phyloP scores from a whole-genome alignment of 2,888 invertebrate genomes.

The Rambutsinella grinnellia region DNA sequence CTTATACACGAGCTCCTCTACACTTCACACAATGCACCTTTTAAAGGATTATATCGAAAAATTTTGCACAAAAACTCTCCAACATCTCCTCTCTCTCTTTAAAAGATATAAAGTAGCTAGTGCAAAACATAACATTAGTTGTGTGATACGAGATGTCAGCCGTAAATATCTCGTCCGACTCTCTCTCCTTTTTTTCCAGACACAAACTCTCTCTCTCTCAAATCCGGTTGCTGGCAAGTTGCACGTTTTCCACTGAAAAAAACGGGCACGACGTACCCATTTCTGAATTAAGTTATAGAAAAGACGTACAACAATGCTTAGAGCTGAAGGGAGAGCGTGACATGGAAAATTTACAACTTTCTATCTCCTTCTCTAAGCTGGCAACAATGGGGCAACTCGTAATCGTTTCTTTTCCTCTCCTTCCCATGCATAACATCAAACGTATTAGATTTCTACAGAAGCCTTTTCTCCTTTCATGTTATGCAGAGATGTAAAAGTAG shows the following conservation, averaged over 20 bases:
- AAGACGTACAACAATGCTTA: not conserved
- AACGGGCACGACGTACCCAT: not conserved
- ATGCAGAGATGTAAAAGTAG: constrained; percentile 4
- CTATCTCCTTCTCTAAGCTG: constrained; percentile 23
- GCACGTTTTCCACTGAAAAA: not conserved
- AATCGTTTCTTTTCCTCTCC: constrained; percentile 11
- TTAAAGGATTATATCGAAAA: no score
- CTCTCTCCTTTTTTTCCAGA: no score
- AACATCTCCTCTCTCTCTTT: not conserved
- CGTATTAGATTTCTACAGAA: constrained; percentile 33
- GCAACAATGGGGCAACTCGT: constrained; percentile 40
- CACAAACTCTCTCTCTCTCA: constrained; percentile 36
- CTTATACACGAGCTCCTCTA: no score
- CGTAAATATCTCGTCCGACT: constrained; percentile 44
- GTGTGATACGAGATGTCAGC: constrained; percentile 52
- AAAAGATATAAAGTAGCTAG: no score
- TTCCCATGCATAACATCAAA: constrained; percentile 13
- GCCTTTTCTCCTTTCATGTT: constrained; percentile 14
- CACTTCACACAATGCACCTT: no score
- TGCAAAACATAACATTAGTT: constrained; percentile 39
- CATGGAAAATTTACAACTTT: constrained; percentile 47
- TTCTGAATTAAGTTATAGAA: not conserved
- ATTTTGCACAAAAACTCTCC: no score
- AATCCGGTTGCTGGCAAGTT: constrained; percentile 39
- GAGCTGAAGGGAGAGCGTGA: constrained; percentile 27